Percentiles rank a stretch among this genome's conserved stretches.
These are phyloP conservation scores for Epinephelus lanceolatus DNA, from an alignment of 2,113 vertebrate species.

Conservation along the genomic window DNA sequence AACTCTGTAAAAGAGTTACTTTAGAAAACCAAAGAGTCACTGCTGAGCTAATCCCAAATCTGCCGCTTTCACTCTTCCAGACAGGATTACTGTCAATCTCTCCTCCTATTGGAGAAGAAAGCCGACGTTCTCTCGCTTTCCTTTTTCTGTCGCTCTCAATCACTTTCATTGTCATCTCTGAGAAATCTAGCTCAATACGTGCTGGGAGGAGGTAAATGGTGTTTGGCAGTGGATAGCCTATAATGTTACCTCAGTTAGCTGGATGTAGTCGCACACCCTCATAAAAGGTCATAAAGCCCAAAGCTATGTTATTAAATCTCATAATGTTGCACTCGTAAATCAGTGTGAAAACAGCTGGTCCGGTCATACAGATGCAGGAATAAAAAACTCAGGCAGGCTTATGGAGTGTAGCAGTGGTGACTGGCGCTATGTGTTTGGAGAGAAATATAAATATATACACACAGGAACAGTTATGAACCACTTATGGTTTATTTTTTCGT, in stretches of 20 bases:
- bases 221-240: conserved; percentile 60
- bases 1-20: conserved; percentile 58
- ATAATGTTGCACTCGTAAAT: conserved; percentile 70
- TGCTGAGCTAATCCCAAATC: conserved; percentile 71
- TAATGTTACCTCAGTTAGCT: conserved; percentile 64
- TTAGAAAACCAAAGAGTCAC: conserved; percentile 35
- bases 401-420: not conserved
- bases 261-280: conserved; percentile 48
- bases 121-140: conserved; percentile 40
- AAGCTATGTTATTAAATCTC: conserved; percentile 70
- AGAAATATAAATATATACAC: not conserved
- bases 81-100: conserved; percentile 72
- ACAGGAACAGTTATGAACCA: conserved; percentile 9
- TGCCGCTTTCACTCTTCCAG: conserved; percentile 63
- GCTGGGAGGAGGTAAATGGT: conserved; percentile 39
- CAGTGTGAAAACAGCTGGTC: conserved; percentile 63
- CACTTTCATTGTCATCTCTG: conserved; percentile 61
- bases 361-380: conserved; percentile 31
- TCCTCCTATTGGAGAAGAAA: conserved; percentile 43
- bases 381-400: conserved; percentile 4
- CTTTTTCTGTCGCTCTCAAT: conserved; percentile 65
- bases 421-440: conserved; percentile 4
- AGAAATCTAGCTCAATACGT: conserved; percentile 37
- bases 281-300: conserved; percentile 70
- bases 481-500: not conserved